Percentiles rank a stretch among this genome's conserved stretches.
phyloP scores from a whole-genome alignment of 1,140 invertebrate genomes.

The Achatina immaculata region DNA sequence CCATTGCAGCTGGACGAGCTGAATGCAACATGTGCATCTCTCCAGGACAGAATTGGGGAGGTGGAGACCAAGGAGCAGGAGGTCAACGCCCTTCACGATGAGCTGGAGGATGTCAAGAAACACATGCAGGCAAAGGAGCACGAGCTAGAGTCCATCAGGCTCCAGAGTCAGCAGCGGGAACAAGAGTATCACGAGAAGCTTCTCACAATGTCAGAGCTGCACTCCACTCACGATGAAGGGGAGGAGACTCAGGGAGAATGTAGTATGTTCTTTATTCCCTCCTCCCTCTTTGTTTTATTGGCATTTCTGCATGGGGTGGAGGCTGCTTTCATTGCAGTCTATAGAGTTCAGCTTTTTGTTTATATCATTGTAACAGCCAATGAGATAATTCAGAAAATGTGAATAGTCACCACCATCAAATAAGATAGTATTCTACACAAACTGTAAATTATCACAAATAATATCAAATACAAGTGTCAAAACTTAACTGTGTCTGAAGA shows the following conservation, averaged over 20 bases:
- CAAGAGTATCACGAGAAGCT: constrained; percentile 73
- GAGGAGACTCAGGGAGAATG: constrained; percentile 56
- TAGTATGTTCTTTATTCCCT: constrained; percentile 12
- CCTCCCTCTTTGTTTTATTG: not conserved
- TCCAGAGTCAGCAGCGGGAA: constrained; percentile 72
- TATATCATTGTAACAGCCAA: too few relatives aligned
- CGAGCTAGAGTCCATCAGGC: constrained; percentile 32
- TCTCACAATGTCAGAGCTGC: constrained; percentile 41
- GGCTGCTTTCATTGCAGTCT: too few relatives aligned
- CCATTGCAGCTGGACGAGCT: constrained; percentile 51
- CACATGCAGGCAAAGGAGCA: constrained; percentile 51
- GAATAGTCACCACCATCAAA: too few relatives aligned
- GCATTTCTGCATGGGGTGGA: too few relatives aligned
- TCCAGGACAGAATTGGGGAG: constrained; percentile 50
- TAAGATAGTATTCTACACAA: too few relatives aligned
- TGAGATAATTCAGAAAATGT: too few relatives aligned
- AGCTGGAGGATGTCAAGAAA: constrained; percentile 70
- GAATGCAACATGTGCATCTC: constrained; percentile 44
- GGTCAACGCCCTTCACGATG: constrained; percentile 76
- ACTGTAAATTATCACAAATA: too few relatives aligned
- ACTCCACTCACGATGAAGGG: constrained; percentile 44
- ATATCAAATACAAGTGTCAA: too few relatives aligned
- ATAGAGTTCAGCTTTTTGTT: too few relatives aligned
- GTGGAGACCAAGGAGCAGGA: constrained; percentile 72
- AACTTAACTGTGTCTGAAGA: too few relatives aligned